A percentile compares a stretch with the other conserved stretches of the same genome.
phyloP scores from a whole-genome alignment of 2,113 vertebrate species.

The Otolemur garnettii region DNA sequence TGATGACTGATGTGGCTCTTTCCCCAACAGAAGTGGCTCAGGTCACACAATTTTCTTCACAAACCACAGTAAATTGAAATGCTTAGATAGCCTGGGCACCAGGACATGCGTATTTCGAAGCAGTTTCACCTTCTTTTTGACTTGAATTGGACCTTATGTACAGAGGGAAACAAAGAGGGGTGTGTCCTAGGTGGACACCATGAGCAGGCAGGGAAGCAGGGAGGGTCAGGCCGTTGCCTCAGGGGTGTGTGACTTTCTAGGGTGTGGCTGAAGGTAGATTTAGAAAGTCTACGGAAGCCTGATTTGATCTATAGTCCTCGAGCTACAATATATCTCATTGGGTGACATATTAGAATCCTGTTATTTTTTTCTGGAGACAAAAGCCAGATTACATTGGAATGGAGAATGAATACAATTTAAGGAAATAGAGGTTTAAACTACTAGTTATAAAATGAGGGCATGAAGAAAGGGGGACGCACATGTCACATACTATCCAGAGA shows the following conservation, averaged over 20 bases:
- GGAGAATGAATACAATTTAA: too few relatives aligned
- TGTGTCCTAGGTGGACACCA: not conserved
- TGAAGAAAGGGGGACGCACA: too few relatives aligned
- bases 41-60: not conserved
- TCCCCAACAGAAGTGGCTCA: not conserved
- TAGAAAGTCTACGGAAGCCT: not conserved
- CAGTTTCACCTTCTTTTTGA: not conserved
- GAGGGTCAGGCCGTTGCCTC: not conserved
- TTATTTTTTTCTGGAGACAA: too few relatives aligned
- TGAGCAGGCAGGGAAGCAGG: not conserved
- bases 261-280: not conserved
- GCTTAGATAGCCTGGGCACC: not conserved
- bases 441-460: too few relatives aligned
- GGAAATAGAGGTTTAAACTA: too few relatives aligned
- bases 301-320: not conserved
- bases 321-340: not conserved
- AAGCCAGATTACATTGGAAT: too few relatives aligned
- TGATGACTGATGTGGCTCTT: not conserved
- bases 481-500: too few relatives aligned
- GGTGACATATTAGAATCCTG: not conserved
- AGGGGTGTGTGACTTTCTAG: not conserved
- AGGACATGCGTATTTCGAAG: not conserved
- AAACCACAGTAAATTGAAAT: not conserved
- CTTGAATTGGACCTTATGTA: not conserved
- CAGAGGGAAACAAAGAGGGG: not conserved